Percentiles rank a stretch among this genome's conserved stretches.
Evolutionary conservation across 1,140 invertebrate genomes (phyloP).

Genomic region (Luehdorfia chinensis): DNA sequence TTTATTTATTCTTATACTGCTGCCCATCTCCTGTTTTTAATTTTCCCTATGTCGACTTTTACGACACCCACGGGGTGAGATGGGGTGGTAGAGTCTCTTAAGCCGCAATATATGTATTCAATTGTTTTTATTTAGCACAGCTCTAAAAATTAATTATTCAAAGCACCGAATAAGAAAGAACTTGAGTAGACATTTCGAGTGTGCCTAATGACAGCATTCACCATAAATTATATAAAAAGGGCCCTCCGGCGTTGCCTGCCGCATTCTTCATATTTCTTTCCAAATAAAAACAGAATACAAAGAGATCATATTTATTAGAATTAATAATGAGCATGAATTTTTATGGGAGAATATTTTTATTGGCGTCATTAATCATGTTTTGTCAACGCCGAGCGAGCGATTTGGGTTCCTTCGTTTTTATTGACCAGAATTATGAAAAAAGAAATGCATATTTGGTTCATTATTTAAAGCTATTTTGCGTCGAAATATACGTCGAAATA

Average conservation of each 20-base stretch:
- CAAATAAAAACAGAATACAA: conserved; percentile 22
- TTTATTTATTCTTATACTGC: no score
- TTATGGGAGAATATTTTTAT: conserved; percentile 49
- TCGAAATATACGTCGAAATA: no score
- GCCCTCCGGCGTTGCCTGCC: conserved; percentile 15
- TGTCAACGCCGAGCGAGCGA: conserved; percentile 40
- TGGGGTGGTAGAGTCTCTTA: no score
- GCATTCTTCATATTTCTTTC: conserved; percentile 29
- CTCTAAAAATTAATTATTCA: no score
- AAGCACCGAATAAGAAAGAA: no score
- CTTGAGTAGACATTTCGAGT: no score
- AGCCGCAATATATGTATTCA: no score
- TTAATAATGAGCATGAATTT: conserved; percentile 60
- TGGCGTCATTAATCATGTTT: conserved; percentile 56
- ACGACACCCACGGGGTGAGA: no score
- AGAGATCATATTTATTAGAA: conserved; percentile 36
- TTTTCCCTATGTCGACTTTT: no score
- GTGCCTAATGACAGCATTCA: conserved; percentile 37
- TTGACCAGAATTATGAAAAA: not conserved
- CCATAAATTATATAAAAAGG: conserved; percentile 29
- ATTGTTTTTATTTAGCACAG: no score
- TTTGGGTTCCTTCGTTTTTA: conserved; percentile 20
- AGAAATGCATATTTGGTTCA: not conserved
- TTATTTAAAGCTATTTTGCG: not conserved
- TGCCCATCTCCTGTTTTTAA: no score